Percentiles rank a stretch among this genome's conserved stretches.
These are phyloP conservation scores for Astyanax mexicanus DNA, from an alignment of 2,797 vertebrate genomes.

Conservation along the genomic window DNA sequence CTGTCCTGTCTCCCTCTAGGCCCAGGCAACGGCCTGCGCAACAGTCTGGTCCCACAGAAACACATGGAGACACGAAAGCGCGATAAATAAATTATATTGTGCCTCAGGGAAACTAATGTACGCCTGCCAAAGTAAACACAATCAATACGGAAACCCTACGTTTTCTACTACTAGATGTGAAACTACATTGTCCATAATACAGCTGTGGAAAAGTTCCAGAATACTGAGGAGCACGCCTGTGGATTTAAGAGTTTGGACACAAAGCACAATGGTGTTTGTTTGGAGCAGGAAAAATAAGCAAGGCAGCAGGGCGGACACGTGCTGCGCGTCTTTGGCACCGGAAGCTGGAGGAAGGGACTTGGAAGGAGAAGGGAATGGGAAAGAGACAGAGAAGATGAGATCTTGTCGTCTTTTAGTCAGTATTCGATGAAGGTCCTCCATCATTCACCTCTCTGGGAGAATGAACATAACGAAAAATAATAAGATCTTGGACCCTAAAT, in stretches of 20 bases:
- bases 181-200: not conserved
- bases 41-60: not conserved
- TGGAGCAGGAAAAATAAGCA: constrained; percentile 3
- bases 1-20: constrained; percentile 14
- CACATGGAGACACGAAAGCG: not conserved
- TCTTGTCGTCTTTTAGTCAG: constrained; percentile 13
- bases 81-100: not conserved
- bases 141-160: no score
- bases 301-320: constrained; percentile 2
- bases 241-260: not conserved
- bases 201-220: no score
- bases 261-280: not conserved
- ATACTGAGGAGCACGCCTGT: not conserved
- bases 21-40: not conserved
- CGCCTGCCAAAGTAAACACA: not conserved
- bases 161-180: no score
- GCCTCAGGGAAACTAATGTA: not conserved
- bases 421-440: not conserved
- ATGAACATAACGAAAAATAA: constrained; percentile 10
- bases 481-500: constrained; percentile 14
- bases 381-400: not conserved
- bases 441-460: not conserved
- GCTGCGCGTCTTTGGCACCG: constrained; percentile 23
- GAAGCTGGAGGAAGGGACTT: not conserved
- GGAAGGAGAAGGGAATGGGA: not conserved